These are phyloP conservation scores for Cuculus canorus DNA, from an alignment of 2,797 vertebrate species.

Conservation along the genomic window DNA sequence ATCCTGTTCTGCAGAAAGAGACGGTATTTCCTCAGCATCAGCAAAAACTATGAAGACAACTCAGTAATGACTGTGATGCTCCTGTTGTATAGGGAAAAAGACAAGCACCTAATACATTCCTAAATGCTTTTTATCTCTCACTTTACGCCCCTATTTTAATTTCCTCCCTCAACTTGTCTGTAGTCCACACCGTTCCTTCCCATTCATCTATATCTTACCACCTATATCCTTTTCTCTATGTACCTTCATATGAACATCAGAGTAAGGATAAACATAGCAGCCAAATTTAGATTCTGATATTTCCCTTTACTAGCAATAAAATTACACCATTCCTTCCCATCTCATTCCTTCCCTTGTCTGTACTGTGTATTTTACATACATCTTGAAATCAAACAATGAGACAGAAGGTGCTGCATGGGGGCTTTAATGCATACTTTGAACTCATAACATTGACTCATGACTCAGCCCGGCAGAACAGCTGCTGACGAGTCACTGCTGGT, in stretches of 20 bases:
- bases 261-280: not conserved
- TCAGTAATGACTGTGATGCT: not conserved
- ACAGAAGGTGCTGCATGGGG: not conserved
- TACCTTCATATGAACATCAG: not conserved
- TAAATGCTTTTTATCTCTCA: not conserved
- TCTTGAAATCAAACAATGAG: not conserved
- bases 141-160: not conserved
- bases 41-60: not conserved
- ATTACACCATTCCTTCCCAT: not conserved
- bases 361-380: not conserved
- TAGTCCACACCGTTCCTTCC: not conserved
- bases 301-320: not conserved
- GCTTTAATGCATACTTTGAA: not conserved
- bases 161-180: not conserved
- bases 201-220: not conserved
- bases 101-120: not conserved
- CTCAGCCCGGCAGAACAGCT: not conserved
- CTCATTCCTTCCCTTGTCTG: not conserved
- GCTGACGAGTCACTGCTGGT: not conserved
- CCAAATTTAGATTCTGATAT: not conserved
- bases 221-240: not conserved
- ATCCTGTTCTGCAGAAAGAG: not conserved
- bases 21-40: not conserved
- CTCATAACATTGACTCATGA: not conserved
- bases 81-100: not conserved